Evolutionary conservation across 2,113 vertebrate species (phyloP), one percentile per base, ranked within the genome.

Genomic region (Myotis brandtii): DNA sequence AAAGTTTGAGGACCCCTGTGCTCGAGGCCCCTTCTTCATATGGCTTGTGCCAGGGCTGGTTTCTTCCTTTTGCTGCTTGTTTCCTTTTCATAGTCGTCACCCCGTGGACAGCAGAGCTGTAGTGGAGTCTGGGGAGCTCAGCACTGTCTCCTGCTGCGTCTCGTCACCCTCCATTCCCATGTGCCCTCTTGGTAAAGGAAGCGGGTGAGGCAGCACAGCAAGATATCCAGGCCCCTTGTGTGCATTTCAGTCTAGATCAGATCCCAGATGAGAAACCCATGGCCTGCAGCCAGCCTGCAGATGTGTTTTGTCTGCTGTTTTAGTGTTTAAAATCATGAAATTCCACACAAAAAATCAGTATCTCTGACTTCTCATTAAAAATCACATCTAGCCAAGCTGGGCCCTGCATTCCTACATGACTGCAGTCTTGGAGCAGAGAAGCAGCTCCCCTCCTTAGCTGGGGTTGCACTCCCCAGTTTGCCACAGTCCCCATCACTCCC

Each of bases 1-100:
- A 40, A 40, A 40, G 40, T 40, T 40, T 40, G 40, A 40, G 40
- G 40, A 4, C 40, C 40, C 40, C 40, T 40, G 40, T 46, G 34
- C 77, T 30, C 18, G 30, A 20, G 80, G 37, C 52, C 32, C 32
- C 46, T n/a, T 59, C 89, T 79, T 86, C 48, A 32, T 21, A 21
- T 10, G 59, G 52, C 67, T 40, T 18, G n/a, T 37, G 34, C 83
- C 2, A 3, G 54, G 17, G 17, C 34, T 66, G 52, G 14, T 43
- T 82, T 75, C 70, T 86, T 72, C n/a, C 62, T 75, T 94, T 54
- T 82, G 73, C 89, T 84, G 67, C 17, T 37, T 30, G 59, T 77
- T 89, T 85, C 37, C 16, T 89, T 86, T 81, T 27, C 43, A 5
- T 12, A 32, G 34, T 59, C 43, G 17, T 56, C 52, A 40, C 13